These are phyloP conservation scores for Ichneumon xanthorius DNA, from an alignment of 2,888 invertebrate species.

Conservation along the genomic window DNA sequence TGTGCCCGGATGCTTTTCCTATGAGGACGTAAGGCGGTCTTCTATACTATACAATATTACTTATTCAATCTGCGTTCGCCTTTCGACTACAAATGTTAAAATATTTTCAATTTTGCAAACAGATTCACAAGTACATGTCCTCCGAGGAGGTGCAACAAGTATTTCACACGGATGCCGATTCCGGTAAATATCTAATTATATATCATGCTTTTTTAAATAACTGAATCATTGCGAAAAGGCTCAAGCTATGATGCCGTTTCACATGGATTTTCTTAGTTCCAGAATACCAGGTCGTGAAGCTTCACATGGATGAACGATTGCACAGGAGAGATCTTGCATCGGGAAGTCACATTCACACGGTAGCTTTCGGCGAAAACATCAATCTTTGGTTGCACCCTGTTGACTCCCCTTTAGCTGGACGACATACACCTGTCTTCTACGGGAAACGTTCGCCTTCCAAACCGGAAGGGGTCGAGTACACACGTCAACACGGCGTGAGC, in stretches of 20 bases:
- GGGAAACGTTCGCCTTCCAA: neutral
- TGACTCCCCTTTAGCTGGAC: conserved; percentile 43
- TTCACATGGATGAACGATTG: conserved; percentile 38
- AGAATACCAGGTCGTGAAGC: conserved; percentile 54
- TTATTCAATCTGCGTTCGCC: neutral
- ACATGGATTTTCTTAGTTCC: conserved; percentile 46
- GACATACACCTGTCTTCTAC: conserved; percentile 56
- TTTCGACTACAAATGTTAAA: neutral
- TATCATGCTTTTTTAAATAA: neutral
- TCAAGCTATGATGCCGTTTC: neutral
- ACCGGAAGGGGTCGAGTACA: neutral
- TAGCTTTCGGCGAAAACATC: conserved; percentile 57
- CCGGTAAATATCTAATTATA: conserved; percentile 32
- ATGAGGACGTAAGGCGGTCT: neutral
- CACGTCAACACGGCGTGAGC: conserved; percentile 14
- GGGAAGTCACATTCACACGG: conserved; percentile 36
- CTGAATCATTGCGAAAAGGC: neutral
- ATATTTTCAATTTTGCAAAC: neutral
- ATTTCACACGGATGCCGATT: conserved; percentile 33
- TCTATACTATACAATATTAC: neutral
- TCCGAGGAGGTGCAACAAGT: conserved; percentile 24
- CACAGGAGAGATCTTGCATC: conserved; percentile 35
- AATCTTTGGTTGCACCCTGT: conserved; percentile 59
- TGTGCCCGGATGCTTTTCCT: neutral
- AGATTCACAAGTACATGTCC: conserved; percentile 53